Evolutionary conservation across 2,888 invertebrate genomes (phyloP).

Genomic region (Plemyria rubiginata): DNA sequence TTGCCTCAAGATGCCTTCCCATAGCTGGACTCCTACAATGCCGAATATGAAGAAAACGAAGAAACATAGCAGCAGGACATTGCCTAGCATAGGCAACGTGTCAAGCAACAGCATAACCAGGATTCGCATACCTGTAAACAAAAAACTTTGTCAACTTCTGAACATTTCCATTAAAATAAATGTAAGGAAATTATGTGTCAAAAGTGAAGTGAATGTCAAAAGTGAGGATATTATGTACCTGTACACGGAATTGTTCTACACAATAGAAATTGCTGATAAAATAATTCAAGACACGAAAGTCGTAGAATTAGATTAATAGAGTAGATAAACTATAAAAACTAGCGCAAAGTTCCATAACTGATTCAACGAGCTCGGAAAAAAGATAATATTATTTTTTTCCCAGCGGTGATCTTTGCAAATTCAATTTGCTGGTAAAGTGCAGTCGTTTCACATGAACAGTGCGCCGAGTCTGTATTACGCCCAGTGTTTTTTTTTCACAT

Average conservation of each 20-base stretch:
- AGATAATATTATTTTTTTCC: conserved; percentile 19
- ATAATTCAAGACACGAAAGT: conserved; percentile 23
- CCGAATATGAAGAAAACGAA: conserved; percentile 99
- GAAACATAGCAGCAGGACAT: conserved; percentile 98
- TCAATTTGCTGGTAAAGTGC: conserved; percentile 48
- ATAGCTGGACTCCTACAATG: conserved; percentile 99
- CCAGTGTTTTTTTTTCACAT: no score
- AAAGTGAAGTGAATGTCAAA: no score
- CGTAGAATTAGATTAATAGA: conserved; percentile 24
- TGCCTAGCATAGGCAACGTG: conserved; percentile 99
- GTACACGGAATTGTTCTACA: conserved; percentile 9
- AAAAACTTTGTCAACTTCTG: conserved; percentile 10
- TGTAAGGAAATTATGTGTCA: no score
- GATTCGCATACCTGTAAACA: conserved; percentile 96
- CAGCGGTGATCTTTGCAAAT: conserved; percentile 44
- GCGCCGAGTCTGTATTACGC: no score
- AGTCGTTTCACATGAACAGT: conserved; percentile 44
- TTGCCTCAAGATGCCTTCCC: conserved; percentile 98
- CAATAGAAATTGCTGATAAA: conserved; percentile 20
- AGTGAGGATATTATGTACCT: neutral
- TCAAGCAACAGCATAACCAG: conserved; percentile 99
- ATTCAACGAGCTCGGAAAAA: conserved; percentile 18
- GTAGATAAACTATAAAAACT: conserved; percentile 23
- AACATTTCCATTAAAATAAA: conserved; percentile 3
- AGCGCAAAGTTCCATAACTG: conserved; percentile 22